A percentile compares a stretch with the other conserved stretches of the same genome.
Evolutionary conservation across 35 echinoderm and acorn worm genomes (phyloP).

Genomic region (Apostichopus californicus): DNA sequence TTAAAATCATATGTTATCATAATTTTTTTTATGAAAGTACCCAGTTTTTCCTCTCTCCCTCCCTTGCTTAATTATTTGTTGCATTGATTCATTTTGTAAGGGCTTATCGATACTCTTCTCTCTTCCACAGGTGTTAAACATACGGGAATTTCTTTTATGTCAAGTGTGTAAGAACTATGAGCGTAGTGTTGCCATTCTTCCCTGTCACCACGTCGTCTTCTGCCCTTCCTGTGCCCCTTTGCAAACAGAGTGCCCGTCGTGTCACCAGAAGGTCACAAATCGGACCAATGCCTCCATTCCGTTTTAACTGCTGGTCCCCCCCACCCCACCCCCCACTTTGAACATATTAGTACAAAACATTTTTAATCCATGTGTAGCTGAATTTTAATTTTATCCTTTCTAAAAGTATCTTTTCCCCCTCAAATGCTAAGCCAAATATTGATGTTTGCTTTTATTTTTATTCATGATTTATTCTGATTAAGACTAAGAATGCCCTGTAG

Average conservation of each 20-base stretch:
- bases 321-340: background rate
- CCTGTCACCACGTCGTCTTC: constrained; percentile 93
- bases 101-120: background rate
- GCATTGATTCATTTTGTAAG: no score
- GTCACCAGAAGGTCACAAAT: constrained; percentile 71
- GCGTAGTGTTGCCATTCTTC: constrained; percentile 78
- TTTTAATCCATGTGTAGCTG: constrained; percentile 8
- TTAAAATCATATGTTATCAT: no score
- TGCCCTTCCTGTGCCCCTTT: constrained; percentile 74
- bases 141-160: constrained; percentile 85
- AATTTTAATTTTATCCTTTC: background rate
- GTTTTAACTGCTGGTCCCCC: constrained; percentile 40
- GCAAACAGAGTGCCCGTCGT: constrained; percentile 76
- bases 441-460: no score
- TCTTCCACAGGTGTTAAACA: constrained; percentile 81
- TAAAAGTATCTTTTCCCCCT: no score
- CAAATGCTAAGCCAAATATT: no score
- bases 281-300: constrained; percentile 73
- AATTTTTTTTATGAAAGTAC: no score
- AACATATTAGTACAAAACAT: background rate
- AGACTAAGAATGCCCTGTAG: no score
- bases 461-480: no score
- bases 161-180: constrained; percentile 76
- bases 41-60: background rate
- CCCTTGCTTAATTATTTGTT: no score